Evolutionary conservation across 2,888 invertebrate species (phyloP).

Genomic region (Neoitamus cyanurus): DNA sequence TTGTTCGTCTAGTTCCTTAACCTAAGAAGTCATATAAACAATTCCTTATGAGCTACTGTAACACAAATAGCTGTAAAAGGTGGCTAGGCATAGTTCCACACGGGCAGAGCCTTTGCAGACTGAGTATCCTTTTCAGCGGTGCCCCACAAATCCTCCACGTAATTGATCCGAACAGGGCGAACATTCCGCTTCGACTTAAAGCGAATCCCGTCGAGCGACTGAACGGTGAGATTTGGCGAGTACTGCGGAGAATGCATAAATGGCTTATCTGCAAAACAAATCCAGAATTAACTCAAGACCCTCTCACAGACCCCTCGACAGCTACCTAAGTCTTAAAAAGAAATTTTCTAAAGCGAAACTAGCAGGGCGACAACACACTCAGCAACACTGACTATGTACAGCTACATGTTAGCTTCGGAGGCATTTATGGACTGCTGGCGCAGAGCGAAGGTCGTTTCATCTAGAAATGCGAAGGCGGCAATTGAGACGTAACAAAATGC

Average conservation of each 20-base stretch:
- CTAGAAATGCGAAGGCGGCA: slow-evolving; percentile 47
- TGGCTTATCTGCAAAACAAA: slow-evolving; percentile 19
- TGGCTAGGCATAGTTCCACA: slow-evolving; percentile 41
- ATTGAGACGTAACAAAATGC: background rate
- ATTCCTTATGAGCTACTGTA: background rate
- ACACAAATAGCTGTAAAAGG: background rate
- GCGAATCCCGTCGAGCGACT: slow-evolving; percentile 42
- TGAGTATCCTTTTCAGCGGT: slow-evolving; percentile 3
- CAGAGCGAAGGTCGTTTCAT: slow-evolving; percentile 64
- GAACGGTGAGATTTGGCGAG: slow-evolving; percentile 43
- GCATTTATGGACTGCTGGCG: slow-evolving; percentile 64
- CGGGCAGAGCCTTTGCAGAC: slow-evolving; percentile 25
- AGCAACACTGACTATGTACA: slow-evolving; percentile 23
- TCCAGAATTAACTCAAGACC: background rate
- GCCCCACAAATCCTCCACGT: slow-evolving; percentile 16
- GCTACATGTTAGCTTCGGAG: slow-evolving; percentile 57
- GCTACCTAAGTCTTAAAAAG: slow-evolving; percentile 9
- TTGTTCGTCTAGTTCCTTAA: background rate
- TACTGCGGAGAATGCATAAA: slow-evolving; percentile 23
- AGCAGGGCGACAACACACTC: background rate
- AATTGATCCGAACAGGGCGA: background rate
- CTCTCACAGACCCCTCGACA: background rate
- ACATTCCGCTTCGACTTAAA: background rate
- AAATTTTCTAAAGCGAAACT: background rate
- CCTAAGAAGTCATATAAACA: background rate